Evolutionary conservation across 2,113 vertebrate genomes (phyloP).

Genomic region (Proteles cristata): DNA sequence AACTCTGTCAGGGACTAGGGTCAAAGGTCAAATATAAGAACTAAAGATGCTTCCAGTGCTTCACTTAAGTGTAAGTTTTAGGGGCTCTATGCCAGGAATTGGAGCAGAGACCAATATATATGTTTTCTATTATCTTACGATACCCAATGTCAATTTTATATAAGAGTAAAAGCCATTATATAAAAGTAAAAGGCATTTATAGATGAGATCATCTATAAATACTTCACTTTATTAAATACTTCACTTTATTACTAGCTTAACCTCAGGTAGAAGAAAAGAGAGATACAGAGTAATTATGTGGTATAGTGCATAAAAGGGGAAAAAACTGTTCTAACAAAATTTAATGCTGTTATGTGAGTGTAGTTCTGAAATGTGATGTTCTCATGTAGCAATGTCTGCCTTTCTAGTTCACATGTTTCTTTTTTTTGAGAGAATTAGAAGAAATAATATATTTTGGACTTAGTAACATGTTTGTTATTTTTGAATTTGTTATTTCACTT

Average conservation of each 20-base stretch:
- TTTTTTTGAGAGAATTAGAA: constrained; percentile 13
- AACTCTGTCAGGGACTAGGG: not conserved
- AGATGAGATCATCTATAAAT: not conserved
- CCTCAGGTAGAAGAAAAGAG: not conserved
- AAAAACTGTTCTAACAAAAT: not conserved
- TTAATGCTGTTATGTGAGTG: not conserved
- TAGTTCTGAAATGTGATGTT: not conserved
- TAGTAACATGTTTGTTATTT: not conserved
- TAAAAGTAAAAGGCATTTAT: not conserved
- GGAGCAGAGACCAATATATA: not conserved
- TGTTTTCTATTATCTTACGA: not conserved
- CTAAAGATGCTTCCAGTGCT: not conserved
- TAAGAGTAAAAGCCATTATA: not conserved
- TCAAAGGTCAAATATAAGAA: not conserved
- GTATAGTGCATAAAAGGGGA: not conserved
- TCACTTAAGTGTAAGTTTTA: not conserved
- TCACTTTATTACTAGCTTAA: not conserved
- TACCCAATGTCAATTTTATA: not conserved
- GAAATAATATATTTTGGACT: not conserved
- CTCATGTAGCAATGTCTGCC: not conserved
- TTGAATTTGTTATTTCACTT: constrained; percentile 24
- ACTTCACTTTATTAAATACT: not conserved
- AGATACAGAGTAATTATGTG: not conserved
- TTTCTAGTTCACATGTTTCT: not conserved
- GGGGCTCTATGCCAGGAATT: not conserved